These are phyloP conservation scores for Rhagoletis pomonella DNA, from an alignment of 1,140 invertebrate species.

Conservation along the genomic window DNA sequence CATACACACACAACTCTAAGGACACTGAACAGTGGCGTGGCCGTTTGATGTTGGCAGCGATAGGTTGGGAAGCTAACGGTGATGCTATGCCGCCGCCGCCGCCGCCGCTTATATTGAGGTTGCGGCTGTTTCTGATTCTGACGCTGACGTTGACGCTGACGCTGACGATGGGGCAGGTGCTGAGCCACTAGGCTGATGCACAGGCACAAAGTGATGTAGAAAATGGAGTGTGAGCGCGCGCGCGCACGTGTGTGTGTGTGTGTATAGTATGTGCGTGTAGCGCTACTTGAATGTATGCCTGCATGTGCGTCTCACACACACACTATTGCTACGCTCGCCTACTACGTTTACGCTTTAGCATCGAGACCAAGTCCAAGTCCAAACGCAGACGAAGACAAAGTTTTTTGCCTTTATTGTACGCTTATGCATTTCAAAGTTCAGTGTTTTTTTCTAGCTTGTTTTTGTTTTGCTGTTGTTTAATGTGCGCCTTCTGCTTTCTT, in stretches of 20 bases:
- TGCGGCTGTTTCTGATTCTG: too few species aligned
- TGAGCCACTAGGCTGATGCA: slow-evolving; percentile 37
- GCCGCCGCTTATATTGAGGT: not conserved
- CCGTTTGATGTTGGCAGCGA: not conserved
- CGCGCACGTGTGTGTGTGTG: not conserved
- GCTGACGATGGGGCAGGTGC: slow-evolving; percentile 20
- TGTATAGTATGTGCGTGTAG: not conserved
- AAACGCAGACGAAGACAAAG: slow-evolving; percentile 42
- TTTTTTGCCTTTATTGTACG: not conserved
- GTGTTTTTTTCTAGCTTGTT: not conserved
- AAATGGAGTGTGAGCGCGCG: not conserved
- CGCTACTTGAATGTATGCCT: not conserved
- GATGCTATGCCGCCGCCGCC: not conserved
- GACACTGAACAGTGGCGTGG: not conserved
- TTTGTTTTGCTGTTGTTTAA: not conserved
- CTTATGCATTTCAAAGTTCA: slow-evolving; percentile 9
- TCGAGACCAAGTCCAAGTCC: slow-evolving; percentile 40
- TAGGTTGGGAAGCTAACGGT: not conserved
- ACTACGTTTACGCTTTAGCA: slow-evolving; percentile 27
- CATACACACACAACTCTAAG: slow-evolving; percentile 12
- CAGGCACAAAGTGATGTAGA: slow-evolving; percentile 48
- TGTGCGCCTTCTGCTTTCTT: slow-evolving; percentile 1
- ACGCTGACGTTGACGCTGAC: not conserved
- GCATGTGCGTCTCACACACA: slow-evolving; percentile 13
- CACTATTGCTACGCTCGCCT: not conserved